A percentile compares a stretch with the other conserved stretches of the same genome.
Conservation (phyloP, 2,888 invertebrate genomes). For the Andrena praecox region DNA sequence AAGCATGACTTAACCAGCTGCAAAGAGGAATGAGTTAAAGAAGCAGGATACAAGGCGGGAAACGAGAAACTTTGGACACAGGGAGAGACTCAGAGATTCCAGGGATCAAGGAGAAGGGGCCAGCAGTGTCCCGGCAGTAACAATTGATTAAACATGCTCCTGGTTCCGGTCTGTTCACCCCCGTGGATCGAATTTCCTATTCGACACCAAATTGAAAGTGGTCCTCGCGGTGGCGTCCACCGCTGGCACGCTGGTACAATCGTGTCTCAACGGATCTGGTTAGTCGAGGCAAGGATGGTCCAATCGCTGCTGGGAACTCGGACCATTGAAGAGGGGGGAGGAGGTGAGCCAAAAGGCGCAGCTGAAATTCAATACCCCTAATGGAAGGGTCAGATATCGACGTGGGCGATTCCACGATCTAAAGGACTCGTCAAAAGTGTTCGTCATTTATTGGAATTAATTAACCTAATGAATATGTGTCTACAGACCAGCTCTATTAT, state of each 20-base stretch:
- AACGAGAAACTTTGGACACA: not conserved
- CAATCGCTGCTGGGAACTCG: slow-evolving; percentile 24
- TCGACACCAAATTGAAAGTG: slow-evolving; percentile 58
- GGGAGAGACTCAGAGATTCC: slow-evolving; percentile 1
- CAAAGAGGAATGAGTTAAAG: not conserved
- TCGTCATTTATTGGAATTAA: slow-evolving; percentile 68
- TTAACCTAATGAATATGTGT: slow-evolving; percentile 77
- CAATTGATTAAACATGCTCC: slow-evolving; percentile 56
- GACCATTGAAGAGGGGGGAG: slow-evolving; percentile 8
- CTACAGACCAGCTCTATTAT: not conserved
- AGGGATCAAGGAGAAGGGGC: slow-evolving; percentile 26
- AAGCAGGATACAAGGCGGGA: not conserved
- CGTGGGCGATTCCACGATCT: slow-evolving; percentile 21
- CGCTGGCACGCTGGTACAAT: slow-evolving; percentile 23
- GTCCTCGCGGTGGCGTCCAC: slow-evolving; percentile 36
- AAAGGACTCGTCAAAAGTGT: slow-evolving; percentile 60
- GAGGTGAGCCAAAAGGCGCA: slow-evolving; percentile 45
- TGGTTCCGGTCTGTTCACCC: not conserved
- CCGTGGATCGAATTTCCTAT: slow-evolving; percentile 48
- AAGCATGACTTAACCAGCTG: not conserved
- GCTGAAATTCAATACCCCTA: slow-evolving; percentile 78
- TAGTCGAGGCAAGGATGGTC: slow-evolving; percentile 33
- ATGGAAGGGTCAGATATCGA: slow-evolving; percentile 75
- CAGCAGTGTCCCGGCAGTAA: slow-evolving; percentile 38
- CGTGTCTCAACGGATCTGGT: slow-evolving; percentile 52